These are phyloP conservation scores for Catagonus wagneri DNA, from an alignment of 2,113 vertebrate species.

Conservation along the genomic window DNA sequence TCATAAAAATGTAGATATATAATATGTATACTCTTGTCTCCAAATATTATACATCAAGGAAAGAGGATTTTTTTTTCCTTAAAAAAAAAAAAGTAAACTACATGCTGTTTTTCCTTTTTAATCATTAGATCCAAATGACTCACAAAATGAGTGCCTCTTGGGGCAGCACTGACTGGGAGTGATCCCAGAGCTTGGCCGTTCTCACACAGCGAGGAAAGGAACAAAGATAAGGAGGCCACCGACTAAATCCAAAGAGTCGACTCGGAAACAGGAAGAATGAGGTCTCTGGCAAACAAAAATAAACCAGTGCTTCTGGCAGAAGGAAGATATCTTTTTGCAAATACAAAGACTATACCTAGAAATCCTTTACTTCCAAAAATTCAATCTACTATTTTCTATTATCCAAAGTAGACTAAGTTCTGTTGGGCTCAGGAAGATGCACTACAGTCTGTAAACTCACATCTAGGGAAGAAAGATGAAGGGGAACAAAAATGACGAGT, in stretches of 20 bases:
- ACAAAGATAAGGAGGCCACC: not conserved
- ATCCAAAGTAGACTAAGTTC: not conserved
- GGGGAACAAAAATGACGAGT: not conserved
- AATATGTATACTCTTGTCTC: not conserved
- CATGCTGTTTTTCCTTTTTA: not conserved
- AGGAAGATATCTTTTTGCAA: slow-evolving; percentile 18
- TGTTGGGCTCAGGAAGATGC: not conserved
- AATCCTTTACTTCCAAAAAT: not conserved
- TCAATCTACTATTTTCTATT: not conserved
- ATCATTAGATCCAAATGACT: slow-evolving; percentile 66
- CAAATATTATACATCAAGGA: not conserved
- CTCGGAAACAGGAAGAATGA: slow-evolving; percentile 40
- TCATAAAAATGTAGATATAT: not conserved
- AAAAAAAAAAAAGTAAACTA: not conserved
- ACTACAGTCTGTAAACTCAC: accelerated
- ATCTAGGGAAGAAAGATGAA: not conserved
- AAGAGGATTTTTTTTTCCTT: not conserved
- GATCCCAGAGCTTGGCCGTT: not conserved
- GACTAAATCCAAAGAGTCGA: not conserved
- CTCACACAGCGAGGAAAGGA: slow-evolving; percentile 35
- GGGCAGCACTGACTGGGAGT: slow-evolving; percentile 44
- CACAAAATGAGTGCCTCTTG: slow-evolving; percentile 53
- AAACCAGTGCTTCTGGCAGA: slow-evolving; percentile 32
- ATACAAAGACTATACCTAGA: not conserved
- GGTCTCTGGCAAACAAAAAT: slow-evolving; percentile 50